These are phyloP conservation scores for Clamator glandarius DNA, from an alignment of 2,797 vertebrate species.

Conservation along the genomic window DNA sequence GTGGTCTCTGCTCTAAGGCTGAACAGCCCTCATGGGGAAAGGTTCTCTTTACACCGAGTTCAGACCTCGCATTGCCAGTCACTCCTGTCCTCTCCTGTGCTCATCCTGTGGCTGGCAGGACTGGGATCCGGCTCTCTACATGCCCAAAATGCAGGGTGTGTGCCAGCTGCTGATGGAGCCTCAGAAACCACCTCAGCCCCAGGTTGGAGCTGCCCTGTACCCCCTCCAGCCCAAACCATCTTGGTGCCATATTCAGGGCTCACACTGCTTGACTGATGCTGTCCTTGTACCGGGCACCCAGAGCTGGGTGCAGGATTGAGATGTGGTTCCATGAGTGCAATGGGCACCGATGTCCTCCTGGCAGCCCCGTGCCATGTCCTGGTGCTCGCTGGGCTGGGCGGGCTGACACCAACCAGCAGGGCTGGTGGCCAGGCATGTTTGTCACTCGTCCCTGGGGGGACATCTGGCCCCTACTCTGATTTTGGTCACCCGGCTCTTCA, in stretches of 20 bases:
- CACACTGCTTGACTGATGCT: too few relatives aligned
- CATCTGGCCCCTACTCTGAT: neutral
- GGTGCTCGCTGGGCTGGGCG: rapidly evolving
- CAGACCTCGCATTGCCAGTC: neutral
- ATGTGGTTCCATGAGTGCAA: neutral
- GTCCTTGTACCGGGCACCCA: neutral
- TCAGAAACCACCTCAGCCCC: neutral
- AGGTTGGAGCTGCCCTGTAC: neutral
- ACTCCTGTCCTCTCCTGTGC: neutral
- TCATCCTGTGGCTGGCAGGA: neutral
- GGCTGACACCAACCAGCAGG: rapidly evolving
- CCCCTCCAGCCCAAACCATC: neutral
- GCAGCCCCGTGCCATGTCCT: neutral
- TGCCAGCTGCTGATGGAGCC: neutral
- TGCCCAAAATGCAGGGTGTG: neutral
- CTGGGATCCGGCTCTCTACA: neutral
- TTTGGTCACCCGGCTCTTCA: neutral
- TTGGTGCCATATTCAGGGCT: neutral
- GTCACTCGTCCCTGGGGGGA: neutral
- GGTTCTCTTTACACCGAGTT: neutral
- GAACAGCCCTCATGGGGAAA: neutral
- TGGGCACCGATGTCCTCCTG: neutral
- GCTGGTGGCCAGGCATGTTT: neutral
- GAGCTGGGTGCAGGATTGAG: neutral
- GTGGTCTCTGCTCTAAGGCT: neutral